phyloP scores from a whole-genome alignment of 2,797 vertebrate species.

The Chaenodraco wilsoni region DNA sequence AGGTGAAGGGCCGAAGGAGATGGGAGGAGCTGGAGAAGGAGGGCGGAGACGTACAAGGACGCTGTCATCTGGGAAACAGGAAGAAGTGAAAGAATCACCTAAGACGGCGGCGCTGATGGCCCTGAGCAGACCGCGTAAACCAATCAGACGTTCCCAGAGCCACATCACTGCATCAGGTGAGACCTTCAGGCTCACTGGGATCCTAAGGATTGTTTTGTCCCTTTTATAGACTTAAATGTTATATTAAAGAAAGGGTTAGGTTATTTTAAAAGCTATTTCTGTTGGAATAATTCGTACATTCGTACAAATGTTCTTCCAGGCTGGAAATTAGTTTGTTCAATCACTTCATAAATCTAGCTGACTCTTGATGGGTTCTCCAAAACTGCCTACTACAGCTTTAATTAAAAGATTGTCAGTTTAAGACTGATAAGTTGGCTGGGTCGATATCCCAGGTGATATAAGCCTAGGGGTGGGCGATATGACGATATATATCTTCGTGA shows the following conservation, averaged over 20 bases:
- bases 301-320: too few species aligned
- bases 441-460: too few species aligned
- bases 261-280: too few species aligned
- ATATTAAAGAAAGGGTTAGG: too few species aligned
- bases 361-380: too few species aligned
- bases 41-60: conserved; percentile 61
- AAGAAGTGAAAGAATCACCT: conserved; percentile 83
- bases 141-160: conserved; percentile 94
- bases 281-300: too few species aligned
- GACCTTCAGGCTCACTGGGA: conserved; percentile 40
- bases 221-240: background rate
- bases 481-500: too few species aligned
- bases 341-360: too few species aligned
- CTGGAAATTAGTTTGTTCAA: too few species aligned
- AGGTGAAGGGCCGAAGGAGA: conserved; percentile 72
- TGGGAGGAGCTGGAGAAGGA: conserved; percentile 47
- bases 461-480: too few species aligned
- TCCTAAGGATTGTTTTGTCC: background rate
- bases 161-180: conserved; percentile 91
- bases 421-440: background rate
- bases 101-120: conserved; percentile 92
- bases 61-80: conserved; percentile 76
- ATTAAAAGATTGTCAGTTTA: too few species aligned
- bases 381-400: too few species aligned
- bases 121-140: conserved; percentile 90